Conservation (phyloP, 2,797 vertebrate species). For the Gallinago solitaria region DNA sequence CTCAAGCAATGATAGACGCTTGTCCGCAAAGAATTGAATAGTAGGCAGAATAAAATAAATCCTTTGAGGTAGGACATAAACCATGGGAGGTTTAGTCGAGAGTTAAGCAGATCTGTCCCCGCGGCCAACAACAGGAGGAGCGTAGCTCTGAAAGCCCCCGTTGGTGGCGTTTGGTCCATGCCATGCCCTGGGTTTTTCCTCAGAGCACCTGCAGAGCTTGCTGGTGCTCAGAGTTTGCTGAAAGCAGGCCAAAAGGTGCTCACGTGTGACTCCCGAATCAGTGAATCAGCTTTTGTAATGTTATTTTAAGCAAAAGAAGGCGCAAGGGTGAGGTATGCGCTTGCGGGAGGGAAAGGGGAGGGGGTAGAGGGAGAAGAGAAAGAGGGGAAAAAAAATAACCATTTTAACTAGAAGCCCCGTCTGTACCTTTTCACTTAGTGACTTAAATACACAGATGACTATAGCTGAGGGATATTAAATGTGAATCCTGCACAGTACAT, state of each 20-base stretch:
- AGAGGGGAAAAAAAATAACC: background rate
- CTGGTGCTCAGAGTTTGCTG: background rate
- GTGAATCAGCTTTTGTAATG: background rate
- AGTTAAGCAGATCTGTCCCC: background rate
- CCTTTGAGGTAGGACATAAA: background rate
- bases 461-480: constrained; percentile 61
- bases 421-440: constrained; percentile 59
- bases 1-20: background rate
- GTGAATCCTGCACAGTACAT: constrained; percentile 64
- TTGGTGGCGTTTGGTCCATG: background rate
- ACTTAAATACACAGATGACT: constrained; percentile 70
- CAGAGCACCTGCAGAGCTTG: background rate
- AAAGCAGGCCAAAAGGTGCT: background rate
- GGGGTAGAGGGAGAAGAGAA: background rate
- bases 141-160: background rate
- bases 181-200: background rate
- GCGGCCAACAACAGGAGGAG: background rate
- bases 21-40: background rate
- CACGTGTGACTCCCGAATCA: background rate
- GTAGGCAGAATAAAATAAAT: background rate
- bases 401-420: constrained; percentile 39
- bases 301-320: constrained; percentile 9
- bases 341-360: background rate
- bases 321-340: background rate
- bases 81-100: background rate